Conservation (phyloP, 1,140 invertebrate species). For the Cryptotermes secundus region DNA sequence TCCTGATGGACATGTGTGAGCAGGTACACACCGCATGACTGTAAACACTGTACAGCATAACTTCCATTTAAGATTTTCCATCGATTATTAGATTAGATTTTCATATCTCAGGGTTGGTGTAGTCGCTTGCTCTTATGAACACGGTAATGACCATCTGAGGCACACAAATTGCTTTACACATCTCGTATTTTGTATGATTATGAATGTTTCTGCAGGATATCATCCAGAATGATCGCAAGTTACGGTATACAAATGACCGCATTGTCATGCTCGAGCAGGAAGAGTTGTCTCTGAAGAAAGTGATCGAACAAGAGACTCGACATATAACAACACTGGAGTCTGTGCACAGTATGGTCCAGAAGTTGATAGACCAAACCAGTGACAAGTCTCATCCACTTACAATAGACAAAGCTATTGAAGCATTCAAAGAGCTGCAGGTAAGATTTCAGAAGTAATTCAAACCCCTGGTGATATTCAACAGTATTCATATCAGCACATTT, state of each 20-base stretch:
- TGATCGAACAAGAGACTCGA: conserved; percentile 72
- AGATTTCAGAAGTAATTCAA: conserved; percentile 37
- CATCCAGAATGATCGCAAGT: conserved; percentile 80
- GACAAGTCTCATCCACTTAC: conserved; percentile 55
- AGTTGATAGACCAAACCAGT: conserved; percentile 56
- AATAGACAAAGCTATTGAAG: conserved; percentile 68
- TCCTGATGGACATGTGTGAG: conserved; percentile 90
- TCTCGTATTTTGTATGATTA: too few relatives aligned
- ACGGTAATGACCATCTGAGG: too few relatives aligned
- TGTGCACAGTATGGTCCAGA: conserved; percentile 69
- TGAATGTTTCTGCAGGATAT: conserved; percentile 68
- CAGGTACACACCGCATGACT: conserved; percentile 55
- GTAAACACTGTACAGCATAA: neutral
- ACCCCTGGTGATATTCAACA: too few relatives aligned
- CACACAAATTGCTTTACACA: too few relatives aligned
- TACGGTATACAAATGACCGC: conserved; percentile 73
- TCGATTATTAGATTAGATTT: too few relatives aligned
- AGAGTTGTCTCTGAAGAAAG: conserved; percentile 65
- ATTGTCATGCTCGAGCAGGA: conserved; percentile 79
- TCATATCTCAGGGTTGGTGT: too few relatives aligned
- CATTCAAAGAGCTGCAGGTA: conserved; percentile 74
- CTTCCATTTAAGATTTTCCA: too few relatives aligned
- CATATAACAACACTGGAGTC: conserved; percentile 72
- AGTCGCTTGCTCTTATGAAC: too few relatives aligned
- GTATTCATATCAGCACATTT: too few relatives aligned